Evolutionary conservation across 37 sponge, comb jelly and placozoan species (phyloP), one percentile per base, ranked within the genome.

Genomic region (Axinella damicornis): DNA sequence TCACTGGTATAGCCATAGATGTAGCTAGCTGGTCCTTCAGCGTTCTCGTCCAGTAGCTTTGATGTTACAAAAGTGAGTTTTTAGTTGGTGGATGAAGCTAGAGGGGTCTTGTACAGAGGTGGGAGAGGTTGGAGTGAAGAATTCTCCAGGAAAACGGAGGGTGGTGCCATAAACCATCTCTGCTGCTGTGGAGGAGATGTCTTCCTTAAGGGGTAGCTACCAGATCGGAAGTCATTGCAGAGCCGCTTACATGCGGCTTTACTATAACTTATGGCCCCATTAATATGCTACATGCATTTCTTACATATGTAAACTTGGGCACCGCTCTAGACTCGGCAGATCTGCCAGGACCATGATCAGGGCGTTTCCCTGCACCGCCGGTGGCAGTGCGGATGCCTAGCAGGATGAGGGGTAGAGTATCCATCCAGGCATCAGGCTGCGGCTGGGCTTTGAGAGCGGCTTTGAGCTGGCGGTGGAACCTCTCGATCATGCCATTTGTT

Each of bases 401-500:
- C 24, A 81, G 71, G 22, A 70, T 62, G 25, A 81, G 71, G 28
- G 82, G 82, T 22, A 81, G 71, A 24, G 59, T 56, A 5, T 69
- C 58, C 58, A 70, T 34, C 82, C 82, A 81, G 30, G 68, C 68
- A 35, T 22, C 27, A 20, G 62, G 71, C 2, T 37, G 58, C 6
- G 33, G 20, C 14, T 54, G 34, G 35, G 82, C 53, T 24, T 33
- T 69, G 34, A 81, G 82, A 31, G 22, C 20, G 19, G 82, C 69
- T 39, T 81, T 81, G 39, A 81, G 71, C 40, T 91, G 87, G 21
- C 87, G 87, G 60, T 91, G 91, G 16, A 90, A 74, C 35, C 76
- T 59, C 62, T 85, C 81, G n/a, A 91, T 77, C 83, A 91, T 75
- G 36, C 91, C 87, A 33, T 91, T 85, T 65, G 91, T 38, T 54